These are phyloP conservation scores for Drosophila cognata DNA, from an alignment of 2,888 invertebrate genomes.

Conservation along the genomic window DNA sequence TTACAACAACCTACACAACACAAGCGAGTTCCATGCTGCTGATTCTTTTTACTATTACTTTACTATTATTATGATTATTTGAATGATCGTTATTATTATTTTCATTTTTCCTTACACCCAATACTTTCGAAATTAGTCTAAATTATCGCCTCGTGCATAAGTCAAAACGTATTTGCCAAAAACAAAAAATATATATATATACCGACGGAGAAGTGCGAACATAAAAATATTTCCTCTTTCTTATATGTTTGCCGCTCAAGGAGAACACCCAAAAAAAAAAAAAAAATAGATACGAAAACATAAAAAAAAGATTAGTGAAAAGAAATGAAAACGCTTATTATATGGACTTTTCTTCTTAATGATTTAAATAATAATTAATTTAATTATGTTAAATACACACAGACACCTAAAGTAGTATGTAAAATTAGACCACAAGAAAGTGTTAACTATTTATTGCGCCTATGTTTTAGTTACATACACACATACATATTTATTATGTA, in stretches of 20 bases:
- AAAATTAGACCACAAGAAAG: slow-evolving; percentile 22
- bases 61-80: not conserved
- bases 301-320: slow-evolving; percentile 54
- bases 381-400: slow-evolving; percentile 46
- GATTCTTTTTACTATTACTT: slow-evolving; percentile 1
- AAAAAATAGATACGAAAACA: slow-evolving; percentile 11
- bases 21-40: not conserved
- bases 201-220: not conserved
- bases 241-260: slow-evolving; percentile 1
- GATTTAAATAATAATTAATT: slow-evolving; percentile 55
- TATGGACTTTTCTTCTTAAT: slow-evolving; percentile 72
- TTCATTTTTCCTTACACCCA: not conserved
- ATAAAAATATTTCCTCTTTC: not conserved
- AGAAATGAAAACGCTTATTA: slow-evolving; percentile 73
- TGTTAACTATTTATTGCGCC: slow-evolving; percentile 43
- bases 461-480: slow-evolving; percentile 26
- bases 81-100: not conserved
- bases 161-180: slow-evolving; percentile 17
- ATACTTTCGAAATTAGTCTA: slow-evolving; percentile 17
- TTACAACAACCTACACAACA: not conserved
- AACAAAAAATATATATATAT: not conserved
- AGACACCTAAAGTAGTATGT: slow-evolving; percentile 13
- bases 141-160: slow-evolving; percentile 11
- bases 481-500: slow-evolving; percentile 21
- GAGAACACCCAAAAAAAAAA: not conserved